Conservation (phyloP, 2,113 vertebrate species). For the Aspidoscelis tigris region DNA sequence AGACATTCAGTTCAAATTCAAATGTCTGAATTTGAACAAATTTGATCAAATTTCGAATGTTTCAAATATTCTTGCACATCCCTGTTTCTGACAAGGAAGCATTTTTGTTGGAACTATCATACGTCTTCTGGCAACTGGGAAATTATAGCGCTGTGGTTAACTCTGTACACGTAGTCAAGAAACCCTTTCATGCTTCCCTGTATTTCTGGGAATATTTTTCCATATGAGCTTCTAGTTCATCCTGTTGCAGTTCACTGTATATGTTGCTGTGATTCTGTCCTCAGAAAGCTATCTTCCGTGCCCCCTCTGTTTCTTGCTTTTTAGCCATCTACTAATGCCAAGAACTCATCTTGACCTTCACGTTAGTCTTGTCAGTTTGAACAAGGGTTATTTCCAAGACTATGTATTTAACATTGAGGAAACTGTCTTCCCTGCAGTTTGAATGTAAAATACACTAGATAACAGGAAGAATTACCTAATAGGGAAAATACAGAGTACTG, state of each 20-base stretch:
- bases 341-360: slow-evolving; percentile 55
- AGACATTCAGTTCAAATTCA: not conserved
- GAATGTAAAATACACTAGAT: slow-evolving; percentile 13
- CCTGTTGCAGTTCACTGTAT: not conserved
- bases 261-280: not conserved
- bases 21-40: not conserved
- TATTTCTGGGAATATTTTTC: not conserved
- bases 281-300: not conserved
- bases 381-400: not conserved
- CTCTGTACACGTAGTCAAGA: not conserved
- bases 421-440: slow-evolving; percentile 35
- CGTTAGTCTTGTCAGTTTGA: not conserved
- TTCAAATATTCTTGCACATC: too few relatives aligned
- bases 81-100: too few relatives aligned
- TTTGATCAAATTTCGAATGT: too few relatives aligned
- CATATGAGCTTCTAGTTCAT: not conserved
- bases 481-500: not conserved
- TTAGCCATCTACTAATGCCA: slow-evolving; percentile 71
- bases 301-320: slow-evolving; percentile 19
- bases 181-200: not conserved
- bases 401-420: not conserved
- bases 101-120: not conserved
- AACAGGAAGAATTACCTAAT: slow-evolving; percentile 49
- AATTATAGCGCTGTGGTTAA: not conserved
- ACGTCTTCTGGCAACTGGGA: not conserved